Conservation (phyloP, 2,888 invertebrate genomes). For the Trichogramma dendrolimi region DNA sequence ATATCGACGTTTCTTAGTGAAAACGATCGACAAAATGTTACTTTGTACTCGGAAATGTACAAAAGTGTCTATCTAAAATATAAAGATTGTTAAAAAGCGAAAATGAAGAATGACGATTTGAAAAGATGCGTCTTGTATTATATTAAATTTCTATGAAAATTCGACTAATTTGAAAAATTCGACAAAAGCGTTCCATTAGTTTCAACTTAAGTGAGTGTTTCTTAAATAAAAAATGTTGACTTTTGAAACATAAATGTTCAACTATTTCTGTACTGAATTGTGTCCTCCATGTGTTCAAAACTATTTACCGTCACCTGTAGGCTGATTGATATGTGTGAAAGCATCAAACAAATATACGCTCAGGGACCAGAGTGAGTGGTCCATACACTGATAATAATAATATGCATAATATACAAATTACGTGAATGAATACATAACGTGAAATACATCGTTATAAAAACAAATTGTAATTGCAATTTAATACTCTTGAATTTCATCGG, state of each 20-base stretch:
- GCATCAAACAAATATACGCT: slow-evolving; percentile 9
- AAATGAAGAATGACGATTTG: too few species aligned
- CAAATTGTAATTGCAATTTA: slow-evolving; percentile 17
- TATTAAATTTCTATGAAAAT: too few species aligned
- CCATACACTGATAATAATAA: slow-evolving; percentile 14
- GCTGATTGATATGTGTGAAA: slow-evolving; percentile 11
- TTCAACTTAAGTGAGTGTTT: slow-evolving; percentile 21
- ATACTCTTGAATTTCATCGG: slow-evolving; percentile 24
- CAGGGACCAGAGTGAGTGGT: slow-evolving; percentile 19
- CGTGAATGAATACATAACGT: slow-evolving; percentile 1
- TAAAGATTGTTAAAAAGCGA: too few species aligned
- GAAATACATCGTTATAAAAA: too few species aligned
- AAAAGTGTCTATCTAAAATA: too few species aligned
- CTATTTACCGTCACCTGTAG: slow-evolving; percentile 20
- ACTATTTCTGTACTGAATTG: slow-evolving; percentile 9
- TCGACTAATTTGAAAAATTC: background rate
- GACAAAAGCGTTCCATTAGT: slow-evolving; percentile 15
- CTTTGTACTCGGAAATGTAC: too few species aligned
- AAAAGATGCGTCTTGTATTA: too few species aligned
- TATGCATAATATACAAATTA: slow-evolving; percentile 3
- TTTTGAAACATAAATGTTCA: background rate
- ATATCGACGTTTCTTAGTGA: too few species aligned
- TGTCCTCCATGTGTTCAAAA: slow-evolving; percentile 21
- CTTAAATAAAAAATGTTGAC: slow-evolving; percentile 14
- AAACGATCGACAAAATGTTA: too few species aligned